phyloP scores from a whole-genome alignment of 2,797 vertebrate species.

The Graptemys geographica region DNA sequence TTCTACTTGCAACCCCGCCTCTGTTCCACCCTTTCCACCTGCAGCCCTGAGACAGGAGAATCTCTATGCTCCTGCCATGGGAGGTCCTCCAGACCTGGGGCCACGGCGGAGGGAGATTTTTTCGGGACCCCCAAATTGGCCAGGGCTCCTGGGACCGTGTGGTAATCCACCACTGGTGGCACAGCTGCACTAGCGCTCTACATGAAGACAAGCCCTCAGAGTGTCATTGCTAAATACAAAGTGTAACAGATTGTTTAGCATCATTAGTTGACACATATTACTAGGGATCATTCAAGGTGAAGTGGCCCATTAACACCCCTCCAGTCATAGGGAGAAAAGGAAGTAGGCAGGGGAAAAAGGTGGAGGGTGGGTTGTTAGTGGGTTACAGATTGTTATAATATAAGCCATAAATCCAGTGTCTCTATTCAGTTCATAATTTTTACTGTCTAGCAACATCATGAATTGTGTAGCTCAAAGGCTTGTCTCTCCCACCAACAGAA shows the following conservation, averaged over 20 bases:
- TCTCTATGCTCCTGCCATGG: too few relatives aligned
- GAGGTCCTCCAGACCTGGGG: too few relatives aligned
- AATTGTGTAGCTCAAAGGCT: neutral
- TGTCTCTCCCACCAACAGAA: neutral
- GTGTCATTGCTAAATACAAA: neutral
- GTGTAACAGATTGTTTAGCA: neutral
- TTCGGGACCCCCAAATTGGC: too few relatives aligned
- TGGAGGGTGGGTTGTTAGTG: neutral
- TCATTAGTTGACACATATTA: neutral
- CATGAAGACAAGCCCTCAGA: neutral
- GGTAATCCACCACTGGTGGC: neutral
- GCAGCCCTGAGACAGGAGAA: too few relatives aligned
- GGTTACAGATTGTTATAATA: neutral
- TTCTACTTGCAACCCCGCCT: too few relatives aligned
- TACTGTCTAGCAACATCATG: neutral
- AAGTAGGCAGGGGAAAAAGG: neutral
- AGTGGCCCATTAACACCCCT: neutral
- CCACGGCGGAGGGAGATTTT: too few relatives aligned
- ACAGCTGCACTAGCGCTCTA: neutral
- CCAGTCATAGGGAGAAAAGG: neutral
- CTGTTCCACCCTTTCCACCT: too few relatives aligned
- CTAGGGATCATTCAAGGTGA: neutral
- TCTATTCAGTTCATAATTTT: neutral
- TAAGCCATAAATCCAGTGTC: neutral
- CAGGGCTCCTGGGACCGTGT: too few relatives aligned